These are phyloP conservation scores for Pelodiscus sinensis DNA, from an alignment of 2,113 vertebrate genomes.

Conservation along the genomic window DNA sequence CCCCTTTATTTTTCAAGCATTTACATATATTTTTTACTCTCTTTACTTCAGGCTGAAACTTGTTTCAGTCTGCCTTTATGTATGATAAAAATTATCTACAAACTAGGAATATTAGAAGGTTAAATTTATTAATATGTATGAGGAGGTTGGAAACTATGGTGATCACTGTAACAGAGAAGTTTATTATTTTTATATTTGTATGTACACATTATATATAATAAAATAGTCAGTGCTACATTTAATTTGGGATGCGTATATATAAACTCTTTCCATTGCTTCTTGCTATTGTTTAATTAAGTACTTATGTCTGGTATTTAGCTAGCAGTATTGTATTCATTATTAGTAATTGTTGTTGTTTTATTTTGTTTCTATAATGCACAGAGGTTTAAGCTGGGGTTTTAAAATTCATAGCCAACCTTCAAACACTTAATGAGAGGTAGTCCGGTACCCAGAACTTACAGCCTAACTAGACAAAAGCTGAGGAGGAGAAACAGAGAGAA, in stretches of 20 bases:
- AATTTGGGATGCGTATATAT: not conserved
- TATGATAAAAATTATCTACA: not conserved
- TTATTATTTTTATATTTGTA: not conserved
- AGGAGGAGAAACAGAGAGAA: not conserved
- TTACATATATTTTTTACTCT: not conserved
- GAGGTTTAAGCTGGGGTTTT: not conserved
- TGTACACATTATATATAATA: no score
- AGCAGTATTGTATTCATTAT: fast-evolving
- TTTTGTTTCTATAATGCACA: not conserved
- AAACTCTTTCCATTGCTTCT: not conserved
- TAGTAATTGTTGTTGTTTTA: not conserved
- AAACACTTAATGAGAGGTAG: not conserved
- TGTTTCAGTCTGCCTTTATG: not conserved
- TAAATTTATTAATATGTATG: slow-evolving; percentile 37
- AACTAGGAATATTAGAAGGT: not conserved
- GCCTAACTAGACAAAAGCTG: not conserved
- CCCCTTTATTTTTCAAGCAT: not conserved
- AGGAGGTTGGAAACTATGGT: not conserved
- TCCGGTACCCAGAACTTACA: not conserved
- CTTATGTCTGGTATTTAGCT: fast-evolving
- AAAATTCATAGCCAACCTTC: fast-evolving
- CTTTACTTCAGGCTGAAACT: not conserved
- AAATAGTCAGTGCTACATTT: fast-evolving
- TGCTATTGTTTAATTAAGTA: not conserved
- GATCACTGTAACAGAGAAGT: not conserved